Conservation (phyloP, 2,113 vertebrate species). For the Ptilorrhoa leucosticta region DNA sequence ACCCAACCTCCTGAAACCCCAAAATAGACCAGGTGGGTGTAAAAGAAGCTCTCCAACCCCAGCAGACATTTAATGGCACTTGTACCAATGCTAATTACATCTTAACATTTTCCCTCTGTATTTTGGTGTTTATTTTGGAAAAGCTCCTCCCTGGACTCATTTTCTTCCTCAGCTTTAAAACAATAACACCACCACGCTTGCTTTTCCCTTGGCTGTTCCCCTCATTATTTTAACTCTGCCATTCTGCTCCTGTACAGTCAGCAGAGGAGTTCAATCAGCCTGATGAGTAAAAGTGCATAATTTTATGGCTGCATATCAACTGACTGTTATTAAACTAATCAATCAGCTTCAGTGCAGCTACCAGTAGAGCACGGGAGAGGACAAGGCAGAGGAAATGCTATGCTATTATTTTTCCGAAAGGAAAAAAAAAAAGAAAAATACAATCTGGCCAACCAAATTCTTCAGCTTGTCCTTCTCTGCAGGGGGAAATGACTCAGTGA, state of each 20-base stretch:
- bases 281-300: conserved; percentile 67
- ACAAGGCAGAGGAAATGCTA: conserved; percentile 29
- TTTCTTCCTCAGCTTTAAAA: conserved; percentile 55
- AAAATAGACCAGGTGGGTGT: neutral
- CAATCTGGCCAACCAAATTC: neutral
- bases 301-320: conserved; percentile 69
- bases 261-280: conserved; percentile 67
- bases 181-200: neutral
- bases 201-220: conserved; percentile 52
- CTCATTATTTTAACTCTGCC: conserved; percentile 48
- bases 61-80: neutral
- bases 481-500: neutral
- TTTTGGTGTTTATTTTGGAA: conserved; percentile 64
- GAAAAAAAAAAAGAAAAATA: neutral
- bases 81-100: conserved; percentile 38
- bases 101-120: conserved; percentile 50
- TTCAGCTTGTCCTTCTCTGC: neutral
- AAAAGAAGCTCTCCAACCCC: neutral
- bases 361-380: neutral
- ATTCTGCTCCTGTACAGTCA: conserved; percentile 53
- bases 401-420: conserved; percentile 5
- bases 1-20: neutral
- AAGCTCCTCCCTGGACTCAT: conserved; percentile 47
- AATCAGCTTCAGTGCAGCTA: conserved; percentile 61
- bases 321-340: conserved; percentile 68